Percentiles rank a stretch among this genome's conserved stretches.
phyloP scores from a whole-genome alignment of 2,797 vertebrate species.

The Prionace glauca region DNA sequence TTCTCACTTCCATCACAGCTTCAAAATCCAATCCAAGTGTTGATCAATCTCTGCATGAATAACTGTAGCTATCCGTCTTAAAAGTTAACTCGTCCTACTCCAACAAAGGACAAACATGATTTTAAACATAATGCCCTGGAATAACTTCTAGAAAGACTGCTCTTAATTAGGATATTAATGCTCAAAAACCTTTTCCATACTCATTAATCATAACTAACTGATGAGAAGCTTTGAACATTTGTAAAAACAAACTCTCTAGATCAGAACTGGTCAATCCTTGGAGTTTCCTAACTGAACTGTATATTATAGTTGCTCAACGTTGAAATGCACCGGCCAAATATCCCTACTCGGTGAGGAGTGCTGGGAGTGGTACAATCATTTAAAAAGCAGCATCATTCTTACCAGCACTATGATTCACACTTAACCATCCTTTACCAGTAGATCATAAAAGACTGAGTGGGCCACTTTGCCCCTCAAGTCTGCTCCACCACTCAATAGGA shows the following conservation, averaged over 20 bases:
- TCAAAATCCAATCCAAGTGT: not conserved
- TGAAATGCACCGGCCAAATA: not conserved
- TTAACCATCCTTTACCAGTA: not conserved
- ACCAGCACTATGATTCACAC: not conserved
- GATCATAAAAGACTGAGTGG: no score
- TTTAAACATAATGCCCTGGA: not conserved
- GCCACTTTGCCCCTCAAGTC: no score
- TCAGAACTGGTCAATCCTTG: not conserved
- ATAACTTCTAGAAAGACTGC: not conserved
- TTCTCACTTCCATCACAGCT: not conserved
- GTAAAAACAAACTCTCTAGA: not conserved
- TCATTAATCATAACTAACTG: not conserved
- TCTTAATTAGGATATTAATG: not conserved
- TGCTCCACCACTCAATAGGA: no score
- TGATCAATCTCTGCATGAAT: not conserved
- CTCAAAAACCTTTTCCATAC: not conserved
- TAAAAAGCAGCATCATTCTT: not conserved
- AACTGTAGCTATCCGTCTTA: not conserved
- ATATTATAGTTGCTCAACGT: not conserved
- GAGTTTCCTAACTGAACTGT: not conserved
- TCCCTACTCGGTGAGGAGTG: not conserved
- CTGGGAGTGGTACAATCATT: not conserved
- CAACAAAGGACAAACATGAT: not conserved
- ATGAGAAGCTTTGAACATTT: not conserved
- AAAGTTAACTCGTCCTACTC: not conserved